Base-by-base conservation (phyloP, 2,113 vertebrate species). In the Petroica traversi region DNA sequence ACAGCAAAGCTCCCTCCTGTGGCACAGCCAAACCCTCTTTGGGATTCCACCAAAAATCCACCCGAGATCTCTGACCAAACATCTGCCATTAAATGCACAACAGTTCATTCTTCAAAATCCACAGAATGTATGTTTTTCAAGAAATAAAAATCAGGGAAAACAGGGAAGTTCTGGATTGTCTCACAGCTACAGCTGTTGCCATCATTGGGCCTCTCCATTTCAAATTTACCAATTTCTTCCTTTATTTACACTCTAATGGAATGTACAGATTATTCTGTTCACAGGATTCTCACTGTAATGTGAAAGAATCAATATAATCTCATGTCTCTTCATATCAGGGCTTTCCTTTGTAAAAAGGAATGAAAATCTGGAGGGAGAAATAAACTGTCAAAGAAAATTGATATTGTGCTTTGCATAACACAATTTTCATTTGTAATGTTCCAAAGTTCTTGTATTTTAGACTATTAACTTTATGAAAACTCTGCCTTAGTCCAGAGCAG, bases 1-100 rank as follows among this genome's bases (percentile, higher is more conserved):
- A 95, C 59, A 76, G 25, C 1, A 5, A 43, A 93, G 91, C 89
- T 92, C 93, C 95, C 93, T 81, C 88, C 38, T 81, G 91, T 79
- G 91, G 87, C 68, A 49, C 9, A 61, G 31, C 57, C 15, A 74
- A 67, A 57, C 29, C 31, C n/a, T 22, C 63, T 36, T 9, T 11
- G 15, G 19, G 51, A 68, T 40, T 19, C 41, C 34, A 25, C 2
- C 51, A 43, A n/a, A 67, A 86, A 25, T 2, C 26, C 62, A 41
- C 2, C 12, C 28, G 3, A n/a, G 31, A 34, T 4, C 23, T n/a
- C 10, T 0, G 17, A 14, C 3, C 22, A 8, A 23, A 34, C 2
- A 1, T 7, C 31, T 33, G 36, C 25, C n/a, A 1, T 22, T 48
- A 4, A 48, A 49, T 4, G 5, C 4, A 41, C 11, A 28, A 0